These are phyloP conservation scores for Diplazon laetatorius DNA, from an alignment of 2,888 invertebrate species.

Conservation along the genomic window DNA sequence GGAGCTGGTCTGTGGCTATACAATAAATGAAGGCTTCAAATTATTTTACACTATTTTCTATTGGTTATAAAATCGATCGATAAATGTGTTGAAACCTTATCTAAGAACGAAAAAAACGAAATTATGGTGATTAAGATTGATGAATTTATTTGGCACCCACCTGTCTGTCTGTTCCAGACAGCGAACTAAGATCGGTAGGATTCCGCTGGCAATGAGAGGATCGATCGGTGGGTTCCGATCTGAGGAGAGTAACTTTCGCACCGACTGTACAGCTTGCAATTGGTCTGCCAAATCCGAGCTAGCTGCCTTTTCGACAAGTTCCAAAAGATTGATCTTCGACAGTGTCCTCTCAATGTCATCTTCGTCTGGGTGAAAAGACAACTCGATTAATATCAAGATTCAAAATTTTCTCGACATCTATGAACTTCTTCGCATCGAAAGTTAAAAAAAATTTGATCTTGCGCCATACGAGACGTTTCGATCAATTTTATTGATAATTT, in stretches of 20 bases:
- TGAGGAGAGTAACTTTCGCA: slow-evolving; percentile 97
- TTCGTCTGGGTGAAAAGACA: slow-evolving; percentile 87
- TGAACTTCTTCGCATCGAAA: too few species aligned
- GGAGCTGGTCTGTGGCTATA: slow-evolving; percentile 32
- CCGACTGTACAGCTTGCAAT: slow-evolving; percentile 96
- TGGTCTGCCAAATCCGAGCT: slow-evolving; percentile 92
- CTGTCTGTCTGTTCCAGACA: slow-evolving; percentile 93
- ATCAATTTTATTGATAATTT: too few species aligned
- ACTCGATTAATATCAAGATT: slow-evolving; percentile 14
- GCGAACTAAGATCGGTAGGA: slow-evolving; percentile 95
- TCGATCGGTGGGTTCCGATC: slow-evolving; percentile 99
- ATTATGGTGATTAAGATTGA: not conserved
- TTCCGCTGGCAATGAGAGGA: slow-evolving; percentile 95
- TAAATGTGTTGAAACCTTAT: too few species aligned
- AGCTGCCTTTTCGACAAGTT: slow-evolving; percentile 93
- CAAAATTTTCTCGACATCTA: too few species aligned
- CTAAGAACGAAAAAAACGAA: too few species aligned
- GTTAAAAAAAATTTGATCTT: too few species aligned
- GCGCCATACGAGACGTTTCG: too few species aligned
- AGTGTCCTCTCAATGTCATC: slow-evolving; percentile 89
- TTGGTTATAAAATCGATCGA: too few species aligned
- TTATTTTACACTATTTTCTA: not conserved
- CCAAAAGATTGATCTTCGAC: slow-evolving; percentile 89
- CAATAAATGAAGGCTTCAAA: not conserved
- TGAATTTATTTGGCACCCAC: slow-evolving; percentile 78